Base-by-base conservation (phyloP, 2,797 vertebrate species). In the Podarcis lilfordi region DNA sequence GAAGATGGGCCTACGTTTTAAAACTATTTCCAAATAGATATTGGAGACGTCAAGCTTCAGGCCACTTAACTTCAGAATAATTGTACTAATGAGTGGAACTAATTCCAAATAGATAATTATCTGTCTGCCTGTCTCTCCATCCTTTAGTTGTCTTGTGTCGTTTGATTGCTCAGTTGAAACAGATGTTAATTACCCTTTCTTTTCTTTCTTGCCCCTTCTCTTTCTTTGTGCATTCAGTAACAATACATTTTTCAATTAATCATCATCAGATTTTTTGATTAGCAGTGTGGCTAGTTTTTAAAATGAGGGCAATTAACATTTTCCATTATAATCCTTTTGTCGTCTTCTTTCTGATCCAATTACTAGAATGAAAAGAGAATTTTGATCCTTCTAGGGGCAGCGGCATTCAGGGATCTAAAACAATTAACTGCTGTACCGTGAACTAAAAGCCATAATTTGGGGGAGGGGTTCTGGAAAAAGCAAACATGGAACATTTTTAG, bases 201-300 rank as follows among this genome's bases (percentile, higher is more conserved):
- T 35, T 74, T 74, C 21, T 17, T 55, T 55, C 84, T 81, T 37
- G 15, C 86, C 78, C 27, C 59, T 19, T 89, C 15, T 78, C 69
- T 86, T 85, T 88, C 86, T 90, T 43, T n/a, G 29, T 85, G 32
- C 80, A 74, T 64, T 84, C 72, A 79, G 66, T 32, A 89, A 68
- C 55, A 84, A 23, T 89, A 72, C 37, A 86, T 80, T 76, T 90
- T 13, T n/a, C 91, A 90, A 59, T 74, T 93, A 84, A 27, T 0
- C 77, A 89, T 86, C 2, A 80, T 79, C 3, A 77, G 74, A 86
- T 89, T 71, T 89, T 77, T 27, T 37, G 40, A 80, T 77, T 23
- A 71, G 84, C 5, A 50, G 32, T 40, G 40, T 71, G 71, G 64
- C 40, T 43, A 55, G n/a, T 71, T 83, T 77, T 76, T 43, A 68